Conservation (phyloP, 2,888 invertebrate species). For the Phania funesta region DNA sequence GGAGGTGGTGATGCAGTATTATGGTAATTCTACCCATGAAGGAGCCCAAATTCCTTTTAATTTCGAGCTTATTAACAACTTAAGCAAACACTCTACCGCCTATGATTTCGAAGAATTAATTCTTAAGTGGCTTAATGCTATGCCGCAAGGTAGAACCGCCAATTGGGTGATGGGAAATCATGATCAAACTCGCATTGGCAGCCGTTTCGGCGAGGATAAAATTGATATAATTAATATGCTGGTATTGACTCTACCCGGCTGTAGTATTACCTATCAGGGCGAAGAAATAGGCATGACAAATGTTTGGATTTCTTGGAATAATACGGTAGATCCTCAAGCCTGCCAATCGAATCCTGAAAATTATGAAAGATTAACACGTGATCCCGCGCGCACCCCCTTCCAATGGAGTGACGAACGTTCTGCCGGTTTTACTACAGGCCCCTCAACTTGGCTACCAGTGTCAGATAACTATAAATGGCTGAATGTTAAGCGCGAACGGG, state of each 20-base stretch:
- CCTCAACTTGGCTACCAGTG: slow-evolving; percentile 77
- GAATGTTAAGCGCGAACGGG: slow-evolving; percentile 83
- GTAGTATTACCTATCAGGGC: slow-evolving; percentile 87
- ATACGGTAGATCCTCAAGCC: slow-evolving; percentile 82
- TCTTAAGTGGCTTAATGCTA: slow-evolving; percentile 83
- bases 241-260: slow-evolving; percentile 89
- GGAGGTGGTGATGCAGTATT: slow-evolving; percentile 83
- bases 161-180: slow-evolving; percentile 90
- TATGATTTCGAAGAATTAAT: slow-evolving; percentile 82
- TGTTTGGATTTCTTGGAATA: slow-evolving; percentile 80
- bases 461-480: slow-evolving; percentile 83
- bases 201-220: slow-evolving; percentile 85
- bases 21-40: slow-evolving; percentile 80
- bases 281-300: slow-evolving; percentile 87
- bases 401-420: slow-evolving; percentile 82
- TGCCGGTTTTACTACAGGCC: slow-evolving; percentile 74
- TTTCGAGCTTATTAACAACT: slow-evolving; percentile 83
- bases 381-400: slow-evolving; percentile 84
- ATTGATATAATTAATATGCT: slow-evolving; percentile 91
- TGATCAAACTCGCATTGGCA: slow-evolving; percentile 85
- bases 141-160: slow-evolving; percentile 83
- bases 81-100: slow-evolving; percentile 82
- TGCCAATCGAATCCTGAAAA: slow-evolving; percentile 83
- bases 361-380: slow-evolving; percentile 83
- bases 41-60: slow-evolving; percentile 86